Evolutionary conservation across 2,113 vertebrate species (phyloP).

Genomic region (Symphodus melops): DNA sequence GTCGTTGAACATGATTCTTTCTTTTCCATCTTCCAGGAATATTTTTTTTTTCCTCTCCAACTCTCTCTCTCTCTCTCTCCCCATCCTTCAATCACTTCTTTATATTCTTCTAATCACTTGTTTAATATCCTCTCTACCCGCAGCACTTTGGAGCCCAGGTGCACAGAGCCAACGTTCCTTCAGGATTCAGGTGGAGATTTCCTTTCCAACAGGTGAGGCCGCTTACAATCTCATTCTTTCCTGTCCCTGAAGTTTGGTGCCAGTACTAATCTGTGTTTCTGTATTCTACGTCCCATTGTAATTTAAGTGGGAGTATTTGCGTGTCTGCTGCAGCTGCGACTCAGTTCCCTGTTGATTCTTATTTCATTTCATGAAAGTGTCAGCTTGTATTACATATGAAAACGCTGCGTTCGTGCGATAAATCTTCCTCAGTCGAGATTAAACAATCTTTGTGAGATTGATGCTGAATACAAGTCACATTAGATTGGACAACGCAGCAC

Average conservation of each 20-base stretch:
- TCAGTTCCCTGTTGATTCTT: conserved; percentile 45
- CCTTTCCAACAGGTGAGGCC: conserved; percentile 55
- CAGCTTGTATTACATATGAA: conserved; percentile 55
- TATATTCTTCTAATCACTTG: conserved; percentile 32
- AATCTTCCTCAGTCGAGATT: conserved; percentile 54
- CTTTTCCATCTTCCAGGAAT: conserved; percentile 40
- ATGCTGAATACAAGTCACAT: conserved; percentile 54
- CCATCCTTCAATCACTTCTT: conserved; percentile 26
- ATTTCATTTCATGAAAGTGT: conserved; percentile 63
- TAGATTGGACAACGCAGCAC: conserved; percentile 27
- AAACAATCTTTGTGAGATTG: conserved; percentile 40
- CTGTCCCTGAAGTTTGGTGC: conserved; percentile 18
- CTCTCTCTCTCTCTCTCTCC: not conserved
- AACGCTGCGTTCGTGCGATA: conserved; percentile 23
- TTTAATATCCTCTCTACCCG: conserved; percentile 21
- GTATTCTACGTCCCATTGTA: conserved; percentile 38
- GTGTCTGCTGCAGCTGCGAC: conserved; percentile 37
- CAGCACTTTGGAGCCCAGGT: conserved; percentile 8
- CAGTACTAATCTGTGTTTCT: conserved; percentile 32
- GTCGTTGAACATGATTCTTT: conserved; percentile 59
- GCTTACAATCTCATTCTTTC: conserved; percentile 19
- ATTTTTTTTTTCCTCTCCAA: conserved; percentile 4
- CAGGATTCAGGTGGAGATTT: conserved; percentile 18
- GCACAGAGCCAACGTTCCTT: conserved; percentile 11
- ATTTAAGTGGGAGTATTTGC: conserved; percentile 36